Evolutionary conservation across 2,113 vertebrate species (phyloP), one percentile per base, ranked within the genome.

Genomic region (Pedionomus torquatus): DNA sequence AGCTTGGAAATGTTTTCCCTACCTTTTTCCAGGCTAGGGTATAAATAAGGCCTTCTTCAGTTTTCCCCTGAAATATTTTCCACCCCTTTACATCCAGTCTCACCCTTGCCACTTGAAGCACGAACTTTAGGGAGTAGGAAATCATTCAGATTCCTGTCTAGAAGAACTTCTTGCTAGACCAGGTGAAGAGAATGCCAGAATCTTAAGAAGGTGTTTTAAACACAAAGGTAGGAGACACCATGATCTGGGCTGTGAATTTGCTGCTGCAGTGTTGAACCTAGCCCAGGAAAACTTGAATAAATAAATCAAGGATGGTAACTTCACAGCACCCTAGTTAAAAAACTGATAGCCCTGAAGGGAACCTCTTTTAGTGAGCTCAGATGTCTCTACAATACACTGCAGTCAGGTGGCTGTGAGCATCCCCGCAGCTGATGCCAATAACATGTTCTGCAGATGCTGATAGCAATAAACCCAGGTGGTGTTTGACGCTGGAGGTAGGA

Each of bases 381-480:
- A 13, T 60, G 19, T 43, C 30, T 79, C 25, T 15, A 17, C 30
- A 25, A 12, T 11, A 35, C 25, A 1, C 5, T 61, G 87, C 54
- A 55, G 35, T 6, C 30, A 10, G n/a, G 41, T 37, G 65, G 31
- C 71, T 65, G 37, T 37, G 48, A 75, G 24, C 51, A 43, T 33
- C 49, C 37, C 30, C 58, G 41, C 46, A 33, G 57, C 49, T 74
- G 60, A 26, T 1, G 10, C 5, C 61, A 78, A 2, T 10, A 24
- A 20, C 35, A 3, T 3, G 64, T 20, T 16, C 75, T 68, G 46
- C 48, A 69, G 66, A 17, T 63, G 33, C 65, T 65, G 60, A 4
- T 25, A 1, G 9, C 43, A 30, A 16, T 5, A 44, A 64, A 21
- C 25, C 17, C 52, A 35, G 1, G 1, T 39, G 49, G 10, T 1